A percentile compares a stretch with the other conserved stretches of the same genome.
phyloP scores from a whole-genome alignment of 2,113 vertebrate species.

The Otolemur garnettii region DNA sequence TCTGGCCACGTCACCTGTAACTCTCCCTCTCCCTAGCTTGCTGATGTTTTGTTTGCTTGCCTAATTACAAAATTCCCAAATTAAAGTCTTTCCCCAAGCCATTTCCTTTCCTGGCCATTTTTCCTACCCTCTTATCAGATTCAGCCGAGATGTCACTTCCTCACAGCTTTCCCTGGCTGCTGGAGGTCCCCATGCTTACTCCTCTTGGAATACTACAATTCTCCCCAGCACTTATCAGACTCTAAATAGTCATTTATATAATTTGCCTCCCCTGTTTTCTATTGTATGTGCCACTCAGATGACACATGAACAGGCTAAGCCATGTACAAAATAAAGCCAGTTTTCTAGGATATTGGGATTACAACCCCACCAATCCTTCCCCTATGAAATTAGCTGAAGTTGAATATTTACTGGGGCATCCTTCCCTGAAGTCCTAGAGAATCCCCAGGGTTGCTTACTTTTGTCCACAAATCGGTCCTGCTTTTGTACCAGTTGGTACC shows the following conservation, averaged over 20 bases:
- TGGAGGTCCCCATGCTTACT: neutral
- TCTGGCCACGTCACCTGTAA: neutral
- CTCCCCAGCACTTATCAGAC: neutral
- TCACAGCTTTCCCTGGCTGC: neutral
- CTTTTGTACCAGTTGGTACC: neutral
- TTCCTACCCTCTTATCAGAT: neutral
- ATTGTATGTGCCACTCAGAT: neutral
- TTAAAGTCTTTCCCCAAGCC: neutral
- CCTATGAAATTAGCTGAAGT: neutral
- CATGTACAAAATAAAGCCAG: slow-evolving; percentile 25
- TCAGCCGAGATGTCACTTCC: neutral
- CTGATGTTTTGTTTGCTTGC: slow-evolving; percentile 42
- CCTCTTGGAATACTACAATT: neutral
- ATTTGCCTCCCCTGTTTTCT: neutral
- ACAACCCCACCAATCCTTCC: neutral
- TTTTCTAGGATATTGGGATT: neutral
- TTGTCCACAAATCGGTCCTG: neutral
- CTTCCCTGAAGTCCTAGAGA: neutral
- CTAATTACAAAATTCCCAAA: neutral
- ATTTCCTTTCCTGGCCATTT: neutral
- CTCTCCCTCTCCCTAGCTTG: neutral
- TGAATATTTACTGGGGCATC: neutral
- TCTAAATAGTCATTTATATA: neutral
- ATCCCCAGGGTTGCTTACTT: slow-evolving; percentile 32
- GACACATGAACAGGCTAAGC: neutral